Conservation (phyloP, 2,888 invertebrate genomes). For the Ichneumon xanthorius region DNA sequence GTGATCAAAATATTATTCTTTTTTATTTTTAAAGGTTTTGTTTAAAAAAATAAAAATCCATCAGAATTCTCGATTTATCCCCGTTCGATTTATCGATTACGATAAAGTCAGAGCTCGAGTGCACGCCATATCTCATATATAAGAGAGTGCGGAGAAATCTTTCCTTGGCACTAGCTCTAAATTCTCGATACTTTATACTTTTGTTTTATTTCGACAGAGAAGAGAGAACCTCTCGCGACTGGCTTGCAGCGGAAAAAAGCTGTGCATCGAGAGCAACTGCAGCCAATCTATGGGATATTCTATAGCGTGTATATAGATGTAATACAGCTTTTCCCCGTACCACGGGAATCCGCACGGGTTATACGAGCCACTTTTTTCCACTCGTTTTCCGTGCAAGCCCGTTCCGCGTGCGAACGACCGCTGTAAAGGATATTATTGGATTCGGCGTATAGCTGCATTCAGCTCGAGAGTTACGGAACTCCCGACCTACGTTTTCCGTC, state of each 20-base stretch:
- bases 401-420: slow-evolving; percentile 64
- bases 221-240: not conserved
- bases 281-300: not conserved
- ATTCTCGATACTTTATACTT: slow-evolving; percentile 32
- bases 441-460: slow-evolving; percentile 41
- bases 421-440: slow-evolving; percentile 68
- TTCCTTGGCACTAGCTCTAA: not conserved
- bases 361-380: slow-evolving; percentile 68
- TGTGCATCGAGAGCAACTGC: slow-evolving; percentile 20
- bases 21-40: not conserved
- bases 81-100: slow-evolving; percentile 25
- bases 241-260: not conserved
- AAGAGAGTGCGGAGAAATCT: slow-evolving; percentile 15
- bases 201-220: slow-evolving; percentile 27
- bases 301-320: slow-evolving; percentile 16
- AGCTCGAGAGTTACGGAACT: slow-evolving; percentile 25
- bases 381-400: slow-evolving; percentile 59
- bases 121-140: not conserved
- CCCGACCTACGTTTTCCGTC: slow-evolving; percentile 35
- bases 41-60: not conserved
- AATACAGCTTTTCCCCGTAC: not conserved
- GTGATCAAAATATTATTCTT: not conserved
- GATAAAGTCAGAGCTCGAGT: not conserved
- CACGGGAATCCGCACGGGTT: slow-evolving; percentile 46
- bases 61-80: not conserved